Evolutionary conservation across 2,888 invertebrate species (phyloP), one percentile per base, ranked within the genome.

Genomic region (Morpho deidamia): DNA sequence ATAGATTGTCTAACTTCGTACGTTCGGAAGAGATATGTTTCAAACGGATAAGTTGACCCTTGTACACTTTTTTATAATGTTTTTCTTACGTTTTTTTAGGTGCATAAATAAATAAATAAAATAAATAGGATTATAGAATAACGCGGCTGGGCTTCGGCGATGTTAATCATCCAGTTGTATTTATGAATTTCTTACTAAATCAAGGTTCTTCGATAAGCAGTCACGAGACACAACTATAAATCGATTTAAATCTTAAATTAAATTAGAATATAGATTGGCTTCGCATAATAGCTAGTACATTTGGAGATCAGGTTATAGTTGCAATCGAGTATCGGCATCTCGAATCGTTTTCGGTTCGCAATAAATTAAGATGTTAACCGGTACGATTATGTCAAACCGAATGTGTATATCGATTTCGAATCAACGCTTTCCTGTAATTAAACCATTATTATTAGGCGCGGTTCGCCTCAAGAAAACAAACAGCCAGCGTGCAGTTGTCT

Each of bases 361-460:
- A 58, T 55, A 60, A 56, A 59, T 56, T 59, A 52, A 57, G 48
- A 59, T 58, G 42, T 59, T 56, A 59, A 61, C 53, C 49, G 43
- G 55, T 58, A 48, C 57, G 58, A 64, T 59, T 54, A 60, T 53
- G 57, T 58, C 62, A 59, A 60, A 56, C 50, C 58, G 45, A 59
- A 60, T 67, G 56, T 46, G 56, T 53, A 56, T 63, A 68, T 66
- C 60, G 61, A 63, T 64, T 59, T 60, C 59, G 59, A 52, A 64
- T 64, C 62, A 60, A 65, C 61, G 60, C 58, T 61, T 62, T 59
- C 55, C 60, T 60, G 63, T 62, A 64, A 67, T 67, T 65, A 66
- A 58, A 57, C 56, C 64, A 58, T 64, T 60, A 61, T 62, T 62
- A 64, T 66, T 60, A 56, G 59, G 55, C 51, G 62, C 60, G 59